Conservation (phyloP, 2,113 vertebrate species). For the Sialia sialis region DNA sequence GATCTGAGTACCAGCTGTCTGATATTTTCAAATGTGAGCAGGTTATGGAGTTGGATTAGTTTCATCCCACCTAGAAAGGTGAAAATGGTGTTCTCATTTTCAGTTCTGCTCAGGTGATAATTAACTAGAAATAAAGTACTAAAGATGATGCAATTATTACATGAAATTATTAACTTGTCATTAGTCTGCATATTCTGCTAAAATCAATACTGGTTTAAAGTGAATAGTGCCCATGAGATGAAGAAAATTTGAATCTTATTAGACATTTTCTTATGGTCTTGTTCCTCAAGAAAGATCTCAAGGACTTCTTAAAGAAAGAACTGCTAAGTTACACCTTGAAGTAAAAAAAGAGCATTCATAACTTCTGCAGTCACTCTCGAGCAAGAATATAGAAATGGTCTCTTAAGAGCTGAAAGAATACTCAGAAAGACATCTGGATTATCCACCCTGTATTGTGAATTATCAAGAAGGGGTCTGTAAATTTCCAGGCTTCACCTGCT, state of each 20-base stretch:
- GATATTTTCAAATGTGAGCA: conserved; percentile 38
- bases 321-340: not conserved
- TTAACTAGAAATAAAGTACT: conserved; percentile 62
- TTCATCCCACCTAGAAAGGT: conserved; percentile 65
- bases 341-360: not conserved
- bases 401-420: not conserved
- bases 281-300: not conserved
- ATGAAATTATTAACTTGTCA: conserved; percentile 5
- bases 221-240: not conserved
- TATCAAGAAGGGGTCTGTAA: not conserved
- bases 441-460: not conserved
- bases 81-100: conserved; percentile 65
- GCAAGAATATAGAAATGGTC: not conserved
- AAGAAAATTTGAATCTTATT: not conserved
- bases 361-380: not conserved
- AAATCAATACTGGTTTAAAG: not conserved
- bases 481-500: not conserved
- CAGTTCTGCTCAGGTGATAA: conserved; percentile 61
- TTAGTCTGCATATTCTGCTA: not conserved
- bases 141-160: not conserved
- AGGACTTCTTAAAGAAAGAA: not conserved
- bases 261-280: not conserved
- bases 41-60: conserved; percentile 49
- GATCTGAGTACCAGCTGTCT: conserved; percentile 61
- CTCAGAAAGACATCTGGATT: not conserved